phyloP scores from a whole-genome alignment of 1,140 invertebrate genomes.

The Drusus annulatus region DNA sequence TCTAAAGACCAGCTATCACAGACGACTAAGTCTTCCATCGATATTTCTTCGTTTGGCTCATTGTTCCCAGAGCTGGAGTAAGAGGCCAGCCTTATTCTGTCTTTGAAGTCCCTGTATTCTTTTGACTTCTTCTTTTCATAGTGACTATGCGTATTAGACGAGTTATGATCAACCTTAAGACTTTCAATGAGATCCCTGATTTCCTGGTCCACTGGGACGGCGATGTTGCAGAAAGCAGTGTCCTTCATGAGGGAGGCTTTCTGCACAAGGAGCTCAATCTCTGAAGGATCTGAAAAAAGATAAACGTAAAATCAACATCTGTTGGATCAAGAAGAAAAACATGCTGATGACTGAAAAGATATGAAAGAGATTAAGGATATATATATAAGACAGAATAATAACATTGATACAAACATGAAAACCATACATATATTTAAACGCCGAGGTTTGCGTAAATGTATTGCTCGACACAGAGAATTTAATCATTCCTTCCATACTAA shows the following conservation, averaged over 20 bases:
- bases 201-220: neutral
- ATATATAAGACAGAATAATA: too few species aligned
- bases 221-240: neutral
- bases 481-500: too few species aligned
- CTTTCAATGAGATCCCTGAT: neutral
- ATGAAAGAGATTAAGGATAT: too few species aligned
- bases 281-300: conserved; percentile 6
- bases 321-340: too few species aligned
- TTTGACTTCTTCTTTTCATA: neutral
- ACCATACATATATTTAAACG: too few species aligned
- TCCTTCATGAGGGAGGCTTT: neutral
- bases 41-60: conserved; percentile 64
- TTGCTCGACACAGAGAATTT: too few species aligned
- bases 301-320: too few species aligned
- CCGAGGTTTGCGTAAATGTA: too few species aligned
- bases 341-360: too few species aligned
- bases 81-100: conserved; percentile 47
- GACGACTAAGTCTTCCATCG: conserved; percentile 66
- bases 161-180: neutral
- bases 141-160: conserved; percentile 58
- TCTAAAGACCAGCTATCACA: conserved; percentile 70
- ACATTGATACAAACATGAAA: too few species aligned
- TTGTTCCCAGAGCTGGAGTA: conserved; percentile 50
- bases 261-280: conserved; percentile 5
- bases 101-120: conserved; percentile 9